These are phyloP conservation scores for Drosophila gunungcola DNA, from an alignment of 1,140 invertebrate genomes.

Conservation along the genomic window DNA sequence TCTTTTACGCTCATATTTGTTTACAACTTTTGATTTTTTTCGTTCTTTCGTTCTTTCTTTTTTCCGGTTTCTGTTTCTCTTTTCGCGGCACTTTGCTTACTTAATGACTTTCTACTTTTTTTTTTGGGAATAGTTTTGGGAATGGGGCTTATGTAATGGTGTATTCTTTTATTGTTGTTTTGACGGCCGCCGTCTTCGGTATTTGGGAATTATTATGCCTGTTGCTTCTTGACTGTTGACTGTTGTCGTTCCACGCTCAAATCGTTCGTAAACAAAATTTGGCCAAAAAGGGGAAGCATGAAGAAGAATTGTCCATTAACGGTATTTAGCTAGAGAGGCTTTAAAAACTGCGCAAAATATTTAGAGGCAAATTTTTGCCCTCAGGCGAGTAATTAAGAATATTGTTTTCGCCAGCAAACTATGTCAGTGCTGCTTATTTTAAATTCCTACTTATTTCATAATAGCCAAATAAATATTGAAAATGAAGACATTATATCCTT, in stretches of 20 bases:
- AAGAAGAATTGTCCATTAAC: constrained; percentile 50
- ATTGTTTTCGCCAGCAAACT: too few species aligned
- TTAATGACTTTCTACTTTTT: constrained; percentile 48
- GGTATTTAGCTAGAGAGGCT: constrained; percentile 58
- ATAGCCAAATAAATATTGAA: too few species aligned
- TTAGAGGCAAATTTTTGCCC: constrained; percentile 5
- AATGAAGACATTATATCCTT: too few species aligned
- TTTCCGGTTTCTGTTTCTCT: constrained; percentile 59
- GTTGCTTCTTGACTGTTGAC: constrained; percentile 11
- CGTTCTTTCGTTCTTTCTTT: constrained; percentile 54
- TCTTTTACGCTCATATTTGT: constrained; percentile 69
- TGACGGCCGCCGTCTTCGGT: constrained; percentile 29
- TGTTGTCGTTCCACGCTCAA: constrained; percentile 34
- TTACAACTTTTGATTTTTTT: constrained; percentile 63
- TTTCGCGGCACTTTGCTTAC: constrained; percentile 47
- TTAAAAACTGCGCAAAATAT: constrained; percentile 20
- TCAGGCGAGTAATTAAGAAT: background rate
- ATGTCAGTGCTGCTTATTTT: background rate
- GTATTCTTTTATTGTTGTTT: constrained; percentile 39
- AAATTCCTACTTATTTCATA: too few species aligned
- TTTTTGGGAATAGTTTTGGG: constrained; percentile 11
- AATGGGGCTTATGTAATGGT: constrained; percentile 56
- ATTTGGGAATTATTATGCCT: constrained; percentile 32
- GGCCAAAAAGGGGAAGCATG: constrained; percentile 18
- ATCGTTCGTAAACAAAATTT: constrained; percentile 64